phyloP scores from a whole-genome alignment of 2,888 invertebrate species.

The Ormyrus nitidulus region DNA sequence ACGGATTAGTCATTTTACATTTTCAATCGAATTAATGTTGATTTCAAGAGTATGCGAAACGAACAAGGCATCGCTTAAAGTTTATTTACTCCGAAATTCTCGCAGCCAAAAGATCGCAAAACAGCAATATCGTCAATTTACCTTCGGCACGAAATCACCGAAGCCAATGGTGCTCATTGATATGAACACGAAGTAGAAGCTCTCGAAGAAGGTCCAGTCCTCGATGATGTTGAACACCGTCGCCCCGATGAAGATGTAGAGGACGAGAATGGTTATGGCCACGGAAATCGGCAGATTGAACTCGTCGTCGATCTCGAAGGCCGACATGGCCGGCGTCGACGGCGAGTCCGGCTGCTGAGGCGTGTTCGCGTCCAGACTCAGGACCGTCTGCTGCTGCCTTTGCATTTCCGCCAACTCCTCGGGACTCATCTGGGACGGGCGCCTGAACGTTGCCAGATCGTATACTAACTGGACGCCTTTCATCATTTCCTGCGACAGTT shows the following conservation, averaged over 20 bases:
- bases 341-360: constrained; percentile 78
- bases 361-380: constrained; percentile 73
- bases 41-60: background rate
- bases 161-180: constrained; percentile 99
- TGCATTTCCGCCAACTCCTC: constrained; percentile 77
- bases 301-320: constrained; percentile 91
- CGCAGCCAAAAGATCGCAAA: background rate
- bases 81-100: background rate
- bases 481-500: constrained; percentile 83
- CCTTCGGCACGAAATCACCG: constrained; percentile 91
- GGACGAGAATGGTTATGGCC: constrained; percentile 87
- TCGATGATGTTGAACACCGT: constrained; percentile 86
- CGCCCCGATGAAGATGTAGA: constrained; percentile 93
- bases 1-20: background rate
- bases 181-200: constrained; percentile 98
- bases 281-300: constrained; percentile 95
- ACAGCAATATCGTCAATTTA: constrained; percentile 60
- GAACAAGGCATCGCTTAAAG: background rate
- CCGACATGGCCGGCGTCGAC: constrained; percentile 86
- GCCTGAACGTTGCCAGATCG: constrained; percentile 85
- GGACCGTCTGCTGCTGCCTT: constrained; percentile 64
- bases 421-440: constrained; percentile 82
- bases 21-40: too few relatives aligned
- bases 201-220: constrained; percentile 92
- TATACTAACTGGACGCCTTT: constrained; percentile 89